Percentiles rank a stretch among this genome's conserved stretches.
These are phyloP conservation scores for Chelon auratus DNA, from an alignment of 2,797 vertebrate genomes.

Conservation along the genomic window DNA sequence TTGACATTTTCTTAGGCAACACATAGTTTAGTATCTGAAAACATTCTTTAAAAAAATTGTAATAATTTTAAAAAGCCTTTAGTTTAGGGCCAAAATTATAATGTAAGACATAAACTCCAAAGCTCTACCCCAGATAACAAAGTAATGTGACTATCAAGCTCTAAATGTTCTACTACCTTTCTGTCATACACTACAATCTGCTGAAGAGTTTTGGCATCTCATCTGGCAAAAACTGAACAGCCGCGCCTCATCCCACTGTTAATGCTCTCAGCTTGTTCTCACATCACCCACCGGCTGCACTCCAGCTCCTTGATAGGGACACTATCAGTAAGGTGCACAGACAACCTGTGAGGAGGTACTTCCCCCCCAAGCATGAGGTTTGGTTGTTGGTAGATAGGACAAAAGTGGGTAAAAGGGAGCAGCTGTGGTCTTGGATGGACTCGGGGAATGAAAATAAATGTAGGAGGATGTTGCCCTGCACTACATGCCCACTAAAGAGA, in stretches of 20 bases:
- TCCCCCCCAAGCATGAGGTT: not conserved
- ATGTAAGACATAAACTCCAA: not conserved
- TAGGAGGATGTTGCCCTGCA: conserved; percentile 13
- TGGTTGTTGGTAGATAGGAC: conserved; percentile 22
- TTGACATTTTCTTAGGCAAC: too few relatives aligned
- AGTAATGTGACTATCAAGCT: not conserved
- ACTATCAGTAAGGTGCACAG: conserved; percentile 28
- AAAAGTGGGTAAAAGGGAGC: conserved; percentile 11
- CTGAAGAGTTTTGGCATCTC: not conserved
- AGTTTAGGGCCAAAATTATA: too few relatives aligned
- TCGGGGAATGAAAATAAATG: conserved; percentile 17
- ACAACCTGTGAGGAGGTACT: conserved; percentile 18
- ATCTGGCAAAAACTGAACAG: conserved; percentile 22
- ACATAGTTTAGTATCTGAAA: too few relatives aligned
- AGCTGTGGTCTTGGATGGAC: conserved; percentile 17
- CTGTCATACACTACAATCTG: conserved; percentile 2
- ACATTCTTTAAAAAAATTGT: too few relatives aligned
- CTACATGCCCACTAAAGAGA: conserved; percentile 1
- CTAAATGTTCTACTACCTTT: not conserved
- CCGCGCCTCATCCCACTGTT: conserved; percentile 19
- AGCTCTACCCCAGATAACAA: not conserved
- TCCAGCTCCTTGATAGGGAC: conserved; percentile 24
- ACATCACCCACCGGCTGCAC: not conserved
- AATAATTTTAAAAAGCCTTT: too few relatives aligned
- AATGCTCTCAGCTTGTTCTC: conserved; percentile 17